Evolutionary conservation across 1,140 invertebrate species (phyloP).

Genomic region (Drosophila rufa): DNA sequence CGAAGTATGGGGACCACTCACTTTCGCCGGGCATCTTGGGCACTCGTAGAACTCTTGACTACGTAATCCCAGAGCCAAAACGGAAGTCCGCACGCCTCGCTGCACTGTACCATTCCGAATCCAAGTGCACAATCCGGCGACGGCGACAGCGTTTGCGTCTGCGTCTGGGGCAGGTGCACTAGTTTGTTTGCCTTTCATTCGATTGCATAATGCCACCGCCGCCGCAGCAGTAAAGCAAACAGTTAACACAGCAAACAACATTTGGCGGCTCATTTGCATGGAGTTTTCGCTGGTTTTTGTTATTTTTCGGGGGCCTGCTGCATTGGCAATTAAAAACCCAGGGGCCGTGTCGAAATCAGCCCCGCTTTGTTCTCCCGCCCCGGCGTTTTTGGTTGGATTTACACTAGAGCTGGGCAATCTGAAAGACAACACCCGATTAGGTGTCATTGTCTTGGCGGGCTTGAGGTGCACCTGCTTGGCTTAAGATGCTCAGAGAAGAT

Average conservation of each 20-base stretch:
- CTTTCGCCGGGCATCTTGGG: slow-evolving; percentile 51
- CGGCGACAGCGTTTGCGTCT: neutral
- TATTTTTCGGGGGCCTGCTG: slow-evolving; percentile 31
- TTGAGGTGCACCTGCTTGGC: slow-evolving; percentile 15
- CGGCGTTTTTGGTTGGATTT: slow-evolving; percentile 29
- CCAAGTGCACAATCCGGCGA: slow-evolving; percentile 32
- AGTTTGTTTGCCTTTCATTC: slow-evolving; percentile 43
- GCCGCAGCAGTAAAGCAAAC: slow-evolving; percentile 12
- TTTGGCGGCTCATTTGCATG: slow-evolving; percentile 71
- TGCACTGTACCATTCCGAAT: slow-evolving; percentile 50
- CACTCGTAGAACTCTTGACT: slow-evolving; percentile 65
- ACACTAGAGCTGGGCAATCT: slow-evolving; percentile 19
- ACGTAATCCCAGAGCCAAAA: slow-evolving; percentile 61
- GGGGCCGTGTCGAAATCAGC: slow-evolving; percentile 61
- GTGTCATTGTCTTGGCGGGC: slow-evolving; percentile 34
- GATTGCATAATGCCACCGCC: slow-evolving; percentile 56
- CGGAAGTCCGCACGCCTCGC: slow-evolving; percentile 73
- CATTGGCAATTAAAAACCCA: slow-evolving; percentile 78
- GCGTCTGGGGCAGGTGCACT: slow-evolving; percentile 53
- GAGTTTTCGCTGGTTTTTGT: slow-evolving; percentile 10
- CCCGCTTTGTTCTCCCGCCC: slow-evolving; percentile 64
- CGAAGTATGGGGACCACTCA: slow-evolving; percentile 45
- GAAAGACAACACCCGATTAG: slow-evolving; percentile 37
- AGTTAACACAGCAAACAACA: slow-evolving; percentile 26
- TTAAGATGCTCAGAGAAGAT: slow-evolving; percentile 1